Conservation (phyloP, 1,140 invertebrate species). For the Zaprionus kolodkinae region DNA sequence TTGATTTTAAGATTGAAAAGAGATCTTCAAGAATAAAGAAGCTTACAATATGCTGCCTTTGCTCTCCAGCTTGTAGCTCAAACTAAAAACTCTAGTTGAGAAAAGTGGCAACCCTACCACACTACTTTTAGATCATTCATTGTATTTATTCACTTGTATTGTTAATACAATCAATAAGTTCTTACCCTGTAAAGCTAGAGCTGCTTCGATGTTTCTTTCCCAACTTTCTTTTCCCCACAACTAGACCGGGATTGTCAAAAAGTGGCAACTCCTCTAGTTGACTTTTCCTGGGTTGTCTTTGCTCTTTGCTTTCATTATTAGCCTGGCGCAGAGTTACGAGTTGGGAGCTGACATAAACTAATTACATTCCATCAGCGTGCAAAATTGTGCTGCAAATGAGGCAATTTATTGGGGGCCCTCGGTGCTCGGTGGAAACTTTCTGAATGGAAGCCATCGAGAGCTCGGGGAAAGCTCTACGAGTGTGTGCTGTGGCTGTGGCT, state of each 20-base stretch:
- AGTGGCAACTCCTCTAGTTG: not conserved
- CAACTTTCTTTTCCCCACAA: not conserved
- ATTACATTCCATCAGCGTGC: constrained; percentile 76
- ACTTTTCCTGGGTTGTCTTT: not conserved
- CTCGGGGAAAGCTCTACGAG: constrained; percentile 54
- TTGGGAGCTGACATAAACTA: constrained; percentile 70
- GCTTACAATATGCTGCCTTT: too few relatives aligned
- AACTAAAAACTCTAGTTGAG: too few relatives aligned
- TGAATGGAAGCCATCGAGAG: constrained; percentile 32
- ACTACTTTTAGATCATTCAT: too few relatives aligned
- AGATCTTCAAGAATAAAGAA: too few relatives aligned
- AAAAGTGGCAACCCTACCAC: not conserved
- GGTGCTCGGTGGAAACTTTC: constrained; percentile 43
- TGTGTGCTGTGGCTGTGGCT: constrained; percentile 27
- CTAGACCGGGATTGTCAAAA: not conserved
- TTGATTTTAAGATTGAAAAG: too few relatives aligned
- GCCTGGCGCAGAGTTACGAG: constrained; percentile 11
- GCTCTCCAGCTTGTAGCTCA: too few relatives aligned
- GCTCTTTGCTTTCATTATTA: not conserved
- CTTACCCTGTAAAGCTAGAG: too few relatives aligned
- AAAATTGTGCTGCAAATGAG: constrained; percentile 77
- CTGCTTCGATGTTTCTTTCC: not conserved
- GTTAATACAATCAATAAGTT: too few relatives aligned
- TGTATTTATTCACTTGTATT: too few relatives aligned
- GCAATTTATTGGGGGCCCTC: constrained; percentile 63